Base-by-base conservation (phyloP, 2,797 vertebrate species). In the Denticeps clupeoides region DNA sequence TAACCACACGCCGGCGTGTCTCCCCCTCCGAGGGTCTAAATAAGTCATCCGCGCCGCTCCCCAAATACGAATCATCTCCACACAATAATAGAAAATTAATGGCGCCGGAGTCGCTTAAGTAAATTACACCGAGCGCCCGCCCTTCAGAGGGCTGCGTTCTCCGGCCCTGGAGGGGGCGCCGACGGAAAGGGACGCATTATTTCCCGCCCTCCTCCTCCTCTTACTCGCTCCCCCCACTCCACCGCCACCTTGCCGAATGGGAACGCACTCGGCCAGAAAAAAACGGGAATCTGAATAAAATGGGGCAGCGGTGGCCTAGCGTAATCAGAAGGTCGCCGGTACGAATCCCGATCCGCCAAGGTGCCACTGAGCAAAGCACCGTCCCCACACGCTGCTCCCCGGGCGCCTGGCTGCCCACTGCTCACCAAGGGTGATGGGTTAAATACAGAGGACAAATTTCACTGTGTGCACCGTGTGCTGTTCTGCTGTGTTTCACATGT, bases 61-160 rank as follows among this genome's bases (percentile, higher is more conserved):
- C 80, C 81, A 78, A 87, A 81, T 66, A 80, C 59, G 68, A 85
- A 82, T 84, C 80, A 75, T 71, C 70, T 73, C 78, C 82, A 84
- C 80, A 74, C 72, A 79, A 73, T 80, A 73, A 83, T 82, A 81
- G 80, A 82, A 82, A 83, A 86, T 83, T 74, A 83, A 83, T 76
- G 74, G 67, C 69, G 67, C 69, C 74, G 53, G 69, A 73, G 70
- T 71, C 73, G 68, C 73, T 69, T 74, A 73, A 72, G 79, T 82
- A 79, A 82, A 82, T 80, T 79, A 79, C 74, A 84, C 78, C 78
- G 41, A 56, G 63, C 70, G 68, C 62, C 69, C 63, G 50, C 44
- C 50, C 10, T 26, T 19, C 9, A 53, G 7, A 31, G 16, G 31
- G 10, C 46, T 29, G 24, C 28, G 59, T 68, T 41, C 53, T 41